Evolutionary conservation across 64 coral and sea anemone species (phyloP).

Genomic region (Dendronephthya gigantea): DNA sequence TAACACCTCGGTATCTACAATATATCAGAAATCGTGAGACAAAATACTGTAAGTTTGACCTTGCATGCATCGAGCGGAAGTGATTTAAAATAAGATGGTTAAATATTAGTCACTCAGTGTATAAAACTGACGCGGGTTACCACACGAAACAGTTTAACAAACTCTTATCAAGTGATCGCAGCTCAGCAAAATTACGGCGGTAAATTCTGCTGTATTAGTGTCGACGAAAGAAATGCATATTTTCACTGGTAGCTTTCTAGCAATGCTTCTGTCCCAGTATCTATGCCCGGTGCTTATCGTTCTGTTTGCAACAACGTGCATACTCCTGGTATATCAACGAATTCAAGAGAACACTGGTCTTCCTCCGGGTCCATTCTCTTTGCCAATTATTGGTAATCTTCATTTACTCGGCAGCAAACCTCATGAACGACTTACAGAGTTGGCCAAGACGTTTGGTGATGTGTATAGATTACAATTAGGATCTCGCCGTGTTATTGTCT

Average conservation of each 20-base stretch:
- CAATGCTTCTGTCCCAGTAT: not conserved
- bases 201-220: not conserved
- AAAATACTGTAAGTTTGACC: not conserved
- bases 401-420: conserved; percentile 24
- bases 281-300: not conserved
- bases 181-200: not conserved
- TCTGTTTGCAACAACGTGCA: not conserved
- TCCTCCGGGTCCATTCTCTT: conserved; percentile 21
- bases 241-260: not conserved
- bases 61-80: not conserved
- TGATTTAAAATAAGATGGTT: not conserved
- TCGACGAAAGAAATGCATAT: not conserved
- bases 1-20: too few relatives aligned
- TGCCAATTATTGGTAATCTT: conserved; percentile 21
- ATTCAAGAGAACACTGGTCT: not conserved
- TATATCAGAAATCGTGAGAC: not conserved
- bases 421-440: conserved; percentile 13
- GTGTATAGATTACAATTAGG: conserved; percentile 24
- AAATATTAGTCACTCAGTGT: not conserved
- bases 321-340: not conserved
- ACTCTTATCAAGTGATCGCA: not conserved
- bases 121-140: not conserved
- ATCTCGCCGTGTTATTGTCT: conserved; percentile 21
- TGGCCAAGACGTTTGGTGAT: conserved; percentile 27
- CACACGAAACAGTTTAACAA: not conserved